A percentile compares a stretch with the other conserved stretches of the same genome.
Evolutionary conservation across 1,140 invertebrate genomes (phyloP).

Genomic region (Heterodera schachtii): DNA sequence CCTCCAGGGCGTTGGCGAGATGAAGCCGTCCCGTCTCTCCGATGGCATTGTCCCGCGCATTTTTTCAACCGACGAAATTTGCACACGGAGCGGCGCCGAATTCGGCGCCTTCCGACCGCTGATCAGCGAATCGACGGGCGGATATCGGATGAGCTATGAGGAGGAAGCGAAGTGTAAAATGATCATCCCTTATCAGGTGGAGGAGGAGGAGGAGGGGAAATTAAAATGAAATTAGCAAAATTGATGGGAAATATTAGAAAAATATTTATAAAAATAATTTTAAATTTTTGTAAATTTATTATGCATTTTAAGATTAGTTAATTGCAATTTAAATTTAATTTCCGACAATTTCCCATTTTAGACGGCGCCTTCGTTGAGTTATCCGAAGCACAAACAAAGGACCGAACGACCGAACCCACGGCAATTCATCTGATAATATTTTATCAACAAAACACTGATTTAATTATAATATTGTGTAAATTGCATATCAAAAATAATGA

Average conservation of each 20-base stretch:
- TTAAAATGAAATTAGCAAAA: neutral
- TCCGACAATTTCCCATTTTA: too few relatives aligned
- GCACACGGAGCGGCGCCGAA: slow-evolving; percentile 39
- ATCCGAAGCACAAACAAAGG: neutral
- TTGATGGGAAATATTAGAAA: neutral
- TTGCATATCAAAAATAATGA: too few relatives aligned
- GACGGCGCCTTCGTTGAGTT: slow-evolving; percentile 44
- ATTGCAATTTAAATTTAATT: neutral
- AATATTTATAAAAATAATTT: too few relatives aligned
- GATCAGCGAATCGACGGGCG: slow-evolving; percentile 41
- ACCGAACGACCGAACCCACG: neutral
- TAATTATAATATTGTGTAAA: too few relatives aligned
- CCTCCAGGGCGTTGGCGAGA: slow-evolving; percentile 33
- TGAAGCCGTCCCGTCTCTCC: slow-evolving; percentile 35
- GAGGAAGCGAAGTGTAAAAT: slow-evolving; percentile 48
- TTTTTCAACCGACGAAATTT: slow-evolving; percentile 42
- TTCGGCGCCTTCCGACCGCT: slow-evolving; percentile 52
- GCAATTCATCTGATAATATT: slow-evolving; percentile 5
- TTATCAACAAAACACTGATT: too few relatives aligned
- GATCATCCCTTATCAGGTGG: slow-evolving; percentile 49
- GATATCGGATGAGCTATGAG: slow-evolving; percentile 38
- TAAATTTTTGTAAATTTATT: neutral
- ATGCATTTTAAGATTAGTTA: neutral
- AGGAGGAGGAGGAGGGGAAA: neutral
- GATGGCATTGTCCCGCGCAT: slow-evolving; percentile 49